These are phyloP conservation scores for Andrena camellia DNA, from an alignment of 2,888 invertebrate genomes.

Conservation along the genomic window DNA sequence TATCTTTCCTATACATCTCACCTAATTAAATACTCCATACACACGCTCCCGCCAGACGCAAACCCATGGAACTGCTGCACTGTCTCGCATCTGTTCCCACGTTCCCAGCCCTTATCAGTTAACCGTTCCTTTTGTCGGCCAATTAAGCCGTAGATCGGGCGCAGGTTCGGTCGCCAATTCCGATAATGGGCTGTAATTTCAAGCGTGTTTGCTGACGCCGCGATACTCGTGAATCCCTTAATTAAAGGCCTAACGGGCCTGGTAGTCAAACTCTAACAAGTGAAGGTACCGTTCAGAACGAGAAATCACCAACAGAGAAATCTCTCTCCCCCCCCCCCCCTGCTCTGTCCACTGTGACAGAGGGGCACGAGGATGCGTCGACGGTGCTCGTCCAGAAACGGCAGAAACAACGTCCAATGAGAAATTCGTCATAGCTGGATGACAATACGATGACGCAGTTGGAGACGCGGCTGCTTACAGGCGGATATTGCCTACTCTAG, in stretches of 20 bases:
- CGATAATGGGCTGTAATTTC: constrained; percentile 67
- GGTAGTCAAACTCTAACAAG: constrained; percentile 48
- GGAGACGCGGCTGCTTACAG: constrained; percentile 81
- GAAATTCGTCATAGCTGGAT: constrained; percentile 69
- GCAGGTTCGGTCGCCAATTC: constrained; percentile 42
- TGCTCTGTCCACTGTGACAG: not conserved
- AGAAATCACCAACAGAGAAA: constrained; percentile 13
- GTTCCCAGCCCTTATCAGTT: constrained; percentile 42
- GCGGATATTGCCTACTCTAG: constrained; percentile 82
- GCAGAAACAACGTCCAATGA: constrained; percentile 44
- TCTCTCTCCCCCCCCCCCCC: not conserved
- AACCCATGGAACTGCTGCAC: too few species aligned
- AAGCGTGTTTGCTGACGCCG: constrained; percentile 46
- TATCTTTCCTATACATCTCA: too few species aligned
- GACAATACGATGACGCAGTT: constrained; percentile 73
- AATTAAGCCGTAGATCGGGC: constrained; percentile 63
- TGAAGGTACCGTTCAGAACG: constrained; percentile 41
- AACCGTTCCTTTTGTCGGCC: constrained; percentile 64
- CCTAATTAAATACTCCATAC: too few species aligned
- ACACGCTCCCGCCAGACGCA: too few species aligned
- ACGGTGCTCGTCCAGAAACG: constrained; percentile 15
- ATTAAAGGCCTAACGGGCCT: constrained; percentile 68
- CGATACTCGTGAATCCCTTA: constrained; percentile 51
- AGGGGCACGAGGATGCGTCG: not conserved
- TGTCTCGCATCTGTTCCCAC: constrained; percentile 44